Conservation (phyloP, 2,797 vertebrate genomes). For the Macroramphosus scolopax region DNA sequence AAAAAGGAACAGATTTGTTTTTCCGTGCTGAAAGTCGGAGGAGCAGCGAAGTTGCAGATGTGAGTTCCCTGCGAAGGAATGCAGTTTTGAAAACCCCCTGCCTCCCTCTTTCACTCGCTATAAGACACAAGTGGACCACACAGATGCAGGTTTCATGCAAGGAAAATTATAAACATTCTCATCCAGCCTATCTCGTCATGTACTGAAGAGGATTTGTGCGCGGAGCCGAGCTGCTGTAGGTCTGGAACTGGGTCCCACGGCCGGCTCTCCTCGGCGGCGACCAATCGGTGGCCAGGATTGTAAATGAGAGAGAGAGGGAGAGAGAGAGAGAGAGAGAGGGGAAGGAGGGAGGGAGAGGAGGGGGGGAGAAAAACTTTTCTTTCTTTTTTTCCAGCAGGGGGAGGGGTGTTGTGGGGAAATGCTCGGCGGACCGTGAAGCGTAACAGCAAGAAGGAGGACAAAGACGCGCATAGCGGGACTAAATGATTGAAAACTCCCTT, state of each 20-base stretch:
- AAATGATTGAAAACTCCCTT: constrained; percentile 29
- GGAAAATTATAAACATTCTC: constrained; percentile 61
- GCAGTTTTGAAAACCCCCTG: constrained; percentile 30
- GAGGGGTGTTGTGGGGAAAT: constrained; percentile 71
- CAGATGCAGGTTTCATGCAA: constrained; percentile 62
- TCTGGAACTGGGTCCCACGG: constrained; percentile 64
- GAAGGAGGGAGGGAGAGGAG: neutral
- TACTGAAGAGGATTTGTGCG: constrained; percentile 42
- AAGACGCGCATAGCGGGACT: constrained; percentile 70
- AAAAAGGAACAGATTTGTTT: constrained; percentile 65
- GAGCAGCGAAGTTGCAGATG: constrained; percentile 67
- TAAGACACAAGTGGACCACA: constrained; percentile 58
- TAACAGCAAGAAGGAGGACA: constrained; percentile 70
- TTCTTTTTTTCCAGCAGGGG: constrained; percentile 57
- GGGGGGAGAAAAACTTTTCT: constrained; percentile 60
- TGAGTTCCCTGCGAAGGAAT: constrained; percentile 67
- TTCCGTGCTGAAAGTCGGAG: constrained; percentile 44
- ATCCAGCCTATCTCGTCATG: constrained; percentile 50
- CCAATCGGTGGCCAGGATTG: constrained; percentile 72
- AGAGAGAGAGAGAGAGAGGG: neutral
- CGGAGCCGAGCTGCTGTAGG: constrained; percentile 46
- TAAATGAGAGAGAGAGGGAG: constrained; percentile 55
- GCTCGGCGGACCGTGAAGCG: constrained; percentile 77
- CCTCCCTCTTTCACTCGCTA: constrained; percentile 10
- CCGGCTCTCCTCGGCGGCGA: constrained; percentile 60